Percentiles rank a stretch among this genome's conserved stretches.
Evolutionary conservation across 1,140 invertebrate species (phyloP).

Genomic region (Sycophaga agraensis): DNA sequence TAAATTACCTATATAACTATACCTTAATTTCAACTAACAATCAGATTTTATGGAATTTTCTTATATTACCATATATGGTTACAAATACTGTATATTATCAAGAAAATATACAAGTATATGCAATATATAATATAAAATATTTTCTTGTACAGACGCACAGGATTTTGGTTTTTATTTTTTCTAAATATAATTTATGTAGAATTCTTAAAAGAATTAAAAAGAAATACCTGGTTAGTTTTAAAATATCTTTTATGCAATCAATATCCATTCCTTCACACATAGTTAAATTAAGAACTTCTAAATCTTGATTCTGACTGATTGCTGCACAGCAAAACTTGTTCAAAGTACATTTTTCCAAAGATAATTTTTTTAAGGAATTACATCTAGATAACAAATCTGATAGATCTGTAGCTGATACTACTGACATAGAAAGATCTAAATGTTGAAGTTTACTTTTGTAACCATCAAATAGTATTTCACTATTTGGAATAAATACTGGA

Average conservation of each 20-base stretch:
- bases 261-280: slow-evolving; percentile 69
- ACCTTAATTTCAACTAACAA: too few relatives aligned
- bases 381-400: slow-evolving; percentile 68
- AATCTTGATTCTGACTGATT: slow-evolving; percentile 66
- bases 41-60: too few relatives aligned
- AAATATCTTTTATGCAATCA: slow-evolving; percentile 63
- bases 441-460: slow-evolving; percentile 68
- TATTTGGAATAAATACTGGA: slow-evolving; percentile 56
- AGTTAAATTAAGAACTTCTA: slow-evolving; percentile 75
- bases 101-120: too few relatives aligned
- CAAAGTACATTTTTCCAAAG: slow-evolving; percentile 74
- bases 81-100: too few relatives aligned
- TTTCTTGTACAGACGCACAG: too few relatives aligned
- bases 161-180: too few relatives aligned
- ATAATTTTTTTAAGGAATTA: slow-evolving; percentile 74
- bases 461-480: slow-evolving; percentile 39
- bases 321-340: slow-evolving; percentile 64
- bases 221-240: slow-evolving; percentile 67
- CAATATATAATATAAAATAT: too few relatives aligned
- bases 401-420: slow-evolving; percentile 64
- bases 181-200: too few relatives aligned
- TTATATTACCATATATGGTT: too few relatives aligned
- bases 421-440: slow-evolving; percentile 81
- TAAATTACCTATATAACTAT: too few relatives aligned
- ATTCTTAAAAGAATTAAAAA: too few relatives aligned